Evolutionary conservation across 2,113 vertebrate genomes (phyloP).

Genomic region (Amphiprion ocellaris): DNA sequence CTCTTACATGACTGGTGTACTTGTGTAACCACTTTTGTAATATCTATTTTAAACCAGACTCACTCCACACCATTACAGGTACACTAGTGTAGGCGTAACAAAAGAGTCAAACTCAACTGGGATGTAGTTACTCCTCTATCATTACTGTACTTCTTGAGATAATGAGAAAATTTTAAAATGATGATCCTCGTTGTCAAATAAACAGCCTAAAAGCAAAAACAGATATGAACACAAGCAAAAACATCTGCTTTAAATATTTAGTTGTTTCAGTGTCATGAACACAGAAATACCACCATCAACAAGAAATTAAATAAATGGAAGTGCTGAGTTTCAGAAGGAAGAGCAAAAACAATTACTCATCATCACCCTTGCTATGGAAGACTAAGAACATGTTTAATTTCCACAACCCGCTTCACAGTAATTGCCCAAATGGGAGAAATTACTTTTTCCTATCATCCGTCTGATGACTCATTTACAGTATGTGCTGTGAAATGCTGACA

Average conservation of each 20-base stretch:
- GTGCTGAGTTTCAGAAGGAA: not conserved
- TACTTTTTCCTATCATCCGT: not conserved
- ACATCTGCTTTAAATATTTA: not conserved
- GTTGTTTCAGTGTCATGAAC: constrained; percentile 24
- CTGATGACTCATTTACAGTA: constrained; percentile 7
- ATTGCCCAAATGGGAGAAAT: constrained; percentile 1
- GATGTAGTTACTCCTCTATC: not conserved
- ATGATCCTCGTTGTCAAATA: not conserved
- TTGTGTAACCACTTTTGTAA: not conserved
- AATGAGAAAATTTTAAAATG: not conserved
- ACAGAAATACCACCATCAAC: constrained; percentile 5
- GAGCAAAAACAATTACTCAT: not conserved
- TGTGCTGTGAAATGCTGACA: not conserved
- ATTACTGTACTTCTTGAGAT: not conserved
- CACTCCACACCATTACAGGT: too few species aligned
- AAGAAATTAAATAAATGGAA: constrained; percentile 5
- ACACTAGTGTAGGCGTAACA: not conserved
- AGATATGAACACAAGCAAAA: not conserved
- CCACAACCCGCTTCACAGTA: constrained; percentile 5
- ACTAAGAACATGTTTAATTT: constrained; percentile 6
- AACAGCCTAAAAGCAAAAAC: constrained; percentile 4
- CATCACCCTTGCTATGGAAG: not conserved
- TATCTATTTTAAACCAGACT: too few species aligned
- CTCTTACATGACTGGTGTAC: not conserved
- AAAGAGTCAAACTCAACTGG: not conserved